phyloP scores from a whole-genome alignment of 2,888 invertebrate species.

The Clostera curtula region DNA sequence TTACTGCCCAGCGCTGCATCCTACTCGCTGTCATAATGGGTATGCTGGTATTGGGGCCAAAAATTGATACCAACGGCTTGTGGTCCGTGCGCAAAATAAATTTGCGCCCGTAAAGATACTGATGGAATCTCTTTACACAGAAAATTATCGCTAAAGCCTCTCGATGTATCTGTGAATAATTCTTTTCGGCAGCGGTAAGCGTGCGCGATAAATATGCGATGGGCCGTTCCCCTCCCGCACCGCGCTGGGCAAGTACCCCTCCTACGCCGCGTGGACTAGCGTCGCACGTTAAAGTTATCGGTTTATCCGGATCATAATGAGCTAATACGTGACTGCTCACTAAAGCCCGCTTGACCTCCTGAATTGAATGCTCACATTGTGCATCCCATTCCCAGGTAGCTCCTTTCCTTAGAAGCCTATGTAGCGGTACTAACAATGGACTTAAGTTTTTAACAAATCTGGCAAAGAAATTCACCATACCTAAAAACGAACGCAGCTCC shows the following conservation, averaged over 20 bases:
- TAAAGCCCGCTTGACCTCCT: not conserved
- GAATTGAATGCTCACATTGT: not conserved
- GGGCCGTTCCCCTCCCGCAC: constrained; percentile 1
- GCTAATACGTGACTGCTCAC: not conserved
- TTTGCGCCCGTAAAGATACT: constrained; percentile 8
- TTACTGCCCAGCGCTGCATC: constrained; percentile 14
- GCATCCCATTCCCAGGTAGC: constrained; percentile 3
- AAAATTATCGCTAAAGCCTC: constrained; percentile 1
- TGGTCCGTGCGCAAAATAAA: constrained; percentile 18
- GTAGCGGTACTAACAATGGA: constrained; percentile 5
- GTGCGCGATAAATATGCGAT: constrained; percentile 1
- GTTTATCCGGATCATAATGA: constrained; percentile 1
- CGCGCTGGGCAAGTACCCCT: constrained; percentile 1
- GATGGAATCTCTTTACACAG: constrained; percentile 1
- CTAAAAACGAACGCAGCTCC: constrained; percentile 7
- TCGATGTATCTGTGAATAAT: constrained; percentile 1
- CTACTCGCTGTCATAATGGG: constrained; percentile 14
- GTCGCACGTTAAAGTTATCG: constrained; percentile 1
- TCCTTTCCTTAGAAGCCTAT: constrained; percentile 6
- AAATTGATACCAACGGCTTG: constrained; percentile 17
- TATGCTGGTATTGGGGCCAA: constrained; percentile 13
- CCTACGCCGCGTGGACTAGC: not conserved
- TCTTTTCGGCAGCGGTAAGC: no score
- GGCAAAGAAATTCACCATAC: constrained; percentile 12
- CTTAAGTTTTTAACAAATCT: constrained; percentile 12